These are phyloP conservation scores for Xestia rhomboidea DNA, from an alignment of 2,888 invertebrate genomes.

Conservation along the genomic window DNA sequence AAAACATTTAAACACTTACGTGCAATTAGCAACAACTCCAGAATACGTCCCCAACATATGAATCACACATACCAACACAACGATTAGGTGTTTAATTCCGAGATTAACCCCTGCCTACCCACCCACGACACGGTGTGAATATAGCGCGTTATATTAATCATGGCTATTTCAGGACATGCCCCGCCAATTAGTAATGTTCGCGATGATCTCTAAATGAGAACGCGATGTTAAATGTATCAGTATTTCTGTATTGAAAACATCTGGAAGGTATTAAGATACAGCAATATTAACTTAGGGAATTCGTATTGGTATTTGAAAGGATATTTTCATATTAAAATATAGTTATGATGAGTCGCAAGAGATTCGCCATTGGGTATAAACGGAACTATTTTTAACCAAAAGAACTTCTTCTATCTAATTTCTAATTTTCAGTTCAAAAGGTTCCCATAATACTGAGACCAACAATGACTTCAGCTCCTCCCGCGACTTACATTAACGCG, in stretches of 20 bases:
- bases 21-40: conserved; percentile 15
- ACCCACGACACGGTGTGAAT: conserved; percentile 29
- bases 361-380: neutral
- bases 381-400: neutral
- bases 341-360: neutral
- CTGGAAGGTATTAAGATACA: conserved; percentile 28
- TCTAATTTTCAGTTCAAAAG: neutral
- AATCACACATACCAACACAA: conserved; percentile 62
- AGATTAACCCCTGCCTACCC: conserved; percentile 41
- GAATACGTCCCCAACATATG: conserved; percentile 57
- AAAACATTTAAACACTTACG: neutral
- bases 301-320: neutral
- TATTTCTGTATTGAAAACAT: conserved; percentile 36
- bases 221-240: conserved; percentile 16
- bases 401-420: neutral
- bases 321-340: conserved; percentile 16
- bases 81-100: conserved; percentile 59
- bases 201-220: conserved; percentile 43
- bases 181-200: conserved; percentile 45
- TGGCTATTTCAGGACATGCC: conserved; percentile 56
- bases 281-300: conserved; percentile 6
- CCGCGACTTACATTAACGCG: neutral
- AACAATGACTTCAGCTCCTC: neutral
- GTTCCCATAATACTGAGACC: neutral
- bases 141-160: conserved; percentile 60